These are phyloP conservation scores for Harpalus rubripes DNA, from an alignment of 2,888 invertebrate species.

Conservation along the genomic window DNA sequence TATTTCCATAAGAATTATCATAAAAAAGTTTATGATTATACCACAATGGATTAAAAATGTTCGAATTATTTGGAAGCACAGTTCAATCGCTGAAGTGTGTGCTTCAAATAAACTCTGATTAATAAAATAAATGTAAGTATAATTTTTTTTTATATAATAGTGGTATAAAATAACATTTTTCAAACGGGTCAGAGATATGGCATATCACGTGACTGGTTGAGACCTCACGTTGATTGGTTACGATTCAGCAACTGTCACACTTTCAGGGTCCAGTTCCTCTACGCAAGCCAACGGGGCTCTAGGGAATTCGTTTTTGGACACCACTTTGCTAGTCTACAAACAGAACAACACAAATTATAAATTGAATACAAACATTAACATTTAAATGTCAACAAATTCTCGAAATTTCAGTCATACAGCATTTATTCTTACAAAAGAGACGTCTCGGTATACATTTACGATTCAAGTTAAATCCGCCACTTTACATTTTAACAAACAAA, in stretches of 20 bases:
- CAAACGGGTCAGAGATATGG: slow-evolving; percentile 62
- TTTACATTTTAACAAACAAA: no score
- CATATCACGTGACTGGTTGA: slow-evolving; percentile 62
- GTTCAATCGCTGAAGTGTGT: slow-evolving; percentile 40
- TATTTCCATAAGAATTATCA: slow-evolving; percentile 47
- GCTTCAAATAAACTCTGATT: slow-evolving; percentile 22
- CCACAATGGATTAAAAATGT: slow-evolving; percentile 49
- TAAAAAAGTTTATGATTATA: slow-evolving; percentile 51
- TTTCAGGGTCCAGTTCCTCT: slow-evolving; percentile 73
- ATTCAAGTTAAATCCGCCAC: no score
- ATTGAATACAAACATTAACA: neutral
- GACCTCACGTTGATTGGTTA: slow-evolving; percentile 44
- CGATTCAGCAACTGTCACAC: slow-evolving; percentile 49
- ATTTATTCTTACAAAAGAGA: no score
- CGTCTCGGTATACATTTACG: neutral
- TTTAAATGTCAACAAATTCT: neutral
- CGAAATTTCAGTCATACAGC: no score
- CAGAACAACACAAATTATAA: slow-evolving; percentile 1
- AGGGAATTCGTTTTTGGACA: slow-evolving; percentile 69
- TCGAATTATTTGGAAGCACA: slow-evolving; percentile 22
- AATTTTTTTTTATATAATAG: slow-evolving; percentile 42
- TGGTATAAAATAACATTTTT: slow-evolving; percentile 60
- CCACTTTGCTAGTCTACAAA: slow-evolving; percentile 62
- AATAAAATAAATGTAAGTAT: slow-evolving; percentile 54
- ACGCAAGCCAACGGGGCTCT: slow-evolving; percentile 76